Evolutionary conservation across 2,797 vertebrate species (phyloP), one percentile per base, ranked within the genome.

Genomic region (Streptopelia turtur): DNA sequence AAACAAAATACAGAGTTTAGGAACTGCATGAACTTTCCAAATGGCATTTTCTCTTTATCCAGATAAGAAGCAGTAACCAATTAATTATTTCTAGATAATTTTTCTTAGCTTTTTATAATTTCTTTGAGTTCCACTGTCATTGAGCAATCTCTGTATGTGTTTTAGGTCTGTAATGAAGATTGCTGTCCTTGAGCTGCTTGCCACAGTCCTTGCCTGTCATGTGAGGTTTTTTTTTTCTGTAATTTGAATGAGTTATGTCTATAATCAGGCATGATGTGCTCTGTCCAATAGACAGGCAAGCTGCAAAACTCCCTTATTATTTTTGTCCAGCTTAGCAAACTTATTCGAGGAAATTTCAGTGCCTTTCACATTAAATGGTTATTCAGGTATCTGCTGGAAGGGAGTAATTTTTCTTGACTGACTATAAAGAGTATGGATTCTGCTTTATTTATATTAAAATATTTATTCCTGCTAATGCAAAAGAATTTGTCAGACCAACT

Each of bases 401-500:
- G 47, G 28, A 94, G 87, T 69, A 69, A 43, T 49, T 66, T 77
- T 71, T 70, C 81, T 66, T 35, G 11, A 57, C 33, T 50, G 16
- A 75, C 92, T 94, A 83, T 90, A 13, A 84, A 80, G 39, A 12
- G 3, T 66, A 55, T 85, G 23, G 79, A 83, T 93, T 86, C 52
- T 61, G 71, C 69, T 95, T 95, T 84, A 81, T 79, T 95, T 94
- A 22, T 83, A 94, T 93, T 80, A 89, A 97, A 95, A 76, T 63
- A 13, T 12, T 78, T 96, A 55, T 79, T 96, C 95, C 72, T 87
- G n/a, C 74, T 78, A 10, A 83, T 60, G 55, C 71, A 75, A 68
- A 95, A 94, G 57, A 95, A 77, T 65, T 86, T 47, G 87, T 60
- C 59, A 30, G 64, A 93, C 65, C 81, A 82, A 92, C 76, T 83